Conservation (phyloP, 2,888 invertebrate species). For the Andrena minutula region DNA sequence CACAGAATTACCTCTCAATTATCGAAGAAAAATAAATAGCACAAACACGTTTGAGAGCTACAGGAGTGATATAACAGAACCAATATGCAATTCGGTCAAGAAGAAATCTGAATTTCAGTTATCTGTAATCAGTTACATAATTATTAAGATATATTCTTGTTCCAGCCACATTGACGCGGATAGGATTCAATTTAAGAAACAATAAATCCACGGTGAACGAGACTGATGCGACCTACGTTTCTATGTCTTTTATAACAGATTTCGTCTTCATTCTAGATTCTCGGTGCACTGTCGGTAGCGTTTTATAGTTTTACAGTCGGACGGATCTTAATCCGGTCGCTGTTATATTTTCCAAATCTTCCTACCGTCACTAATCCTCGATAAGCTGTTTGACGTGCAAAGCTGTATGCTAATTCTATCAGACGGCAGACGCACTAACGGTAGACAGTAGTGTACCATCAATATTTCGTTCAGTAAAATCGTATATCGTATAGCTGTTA, state of each 20-base stretch:
- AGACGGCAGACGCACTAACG: slow-evolving; percentile 57
- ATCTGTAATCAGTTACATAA: slow-evolving; percentile 8
- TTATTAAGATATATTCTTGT: not conserved
- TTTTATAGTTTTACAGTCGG: slow-evolving; percentile 27
- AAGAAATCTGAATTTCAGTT: slow-evolving; percentile 15
- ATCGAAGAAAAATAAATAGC: not conserved
- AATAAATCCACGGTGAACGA: not conserved
- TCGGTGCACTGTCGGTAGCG: not conserved
- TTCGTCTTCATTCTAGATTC: not conserved
- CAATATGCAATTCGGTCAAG: slow-evolving; percentile 6
- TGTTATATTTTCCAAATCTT: slow-evolving; percentile 57
- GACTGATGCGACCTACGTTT: not conserved
- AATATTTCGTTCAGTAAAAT: slow-evolving; percentile 47
- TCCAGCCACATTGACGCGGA: not conserved
- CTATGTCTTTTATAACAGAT: not conserved
- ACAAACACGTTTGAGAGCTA: not conserved
- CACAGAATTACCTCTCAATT: not conserved
- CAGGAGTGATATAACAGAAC: not conserved
- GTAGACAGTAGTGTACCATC: slow-evolving; percentile 47
- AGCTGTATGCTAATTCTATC: slow-evolving; percentile 70
- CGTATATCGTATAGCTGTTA: slow-evolving; percentile 15
- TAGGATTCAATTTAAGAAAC: not conserved
- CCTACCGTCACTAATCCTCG: slow-evolving; percentile 65
- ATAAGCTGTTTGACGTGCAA: slow-evolving; percentile 71
- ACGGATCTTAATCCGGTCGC: slow-evolving; percentile 20